Percentiles rank a stretch among this genome's conserved stretches.
phyloP scores from a whole-genome alignment of 2,113 vertebrate genomes.

The Corythaixoides concolor region DNA sequence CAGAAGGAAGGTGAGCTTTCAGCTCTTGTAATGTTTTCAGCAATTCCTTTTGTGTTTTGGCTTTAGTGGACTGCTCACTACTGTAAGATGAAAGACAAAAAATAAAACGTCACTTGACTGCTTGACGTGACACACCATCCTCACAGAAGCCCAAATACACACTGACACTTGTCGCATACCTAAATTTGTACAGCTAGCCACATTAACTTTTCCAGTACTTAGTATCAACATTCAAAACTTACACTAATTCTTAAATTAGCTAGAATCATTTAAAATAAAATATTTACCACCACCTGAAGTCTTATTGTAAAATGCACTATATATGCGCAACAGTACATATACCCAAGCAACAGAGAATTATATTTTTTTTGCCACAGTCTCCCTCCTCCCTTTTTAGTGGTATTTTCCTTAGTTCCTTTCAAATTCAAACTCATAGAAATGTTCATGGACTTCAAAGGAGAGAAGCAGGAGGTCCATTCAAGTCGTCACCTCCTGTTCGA shows the following conservation, averaged over 20 bases:
- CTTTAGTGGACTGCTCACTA: slow-evolving; percentile 89
- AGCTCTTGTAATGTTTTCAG: slow-evolving; percentile 88
- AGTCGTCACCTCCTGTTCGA: slow-evolving; percentile 43
- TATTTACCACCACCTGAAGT: not conserved
- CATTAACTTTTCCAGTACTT: not conserved
- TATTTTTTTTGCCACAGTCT: not conserved
- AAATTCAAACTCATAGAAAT: slow-evolving; percentile 48
- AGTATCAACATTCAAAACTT: not conserved
- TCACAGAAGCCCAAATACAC: not conserved
- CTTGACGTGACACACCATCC: not conserved
- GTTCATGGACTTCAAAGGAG: slow-evolving; percentile 35
- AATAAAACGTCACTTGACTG: not conserved
- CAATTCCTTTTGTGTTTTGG: slow-evolving; percentile 89
- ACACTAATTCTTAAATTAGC: not conserved
- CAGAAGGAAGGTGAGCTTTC: slow-evolving; percentile 86
- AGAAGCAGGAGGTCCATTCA: slow-evolving; percentile 36
- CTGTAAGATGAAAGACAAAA: slow-evolving; percentile 70
- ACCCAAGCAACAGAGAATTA: not conserved
- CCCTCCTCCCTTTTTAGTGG: not conserved
- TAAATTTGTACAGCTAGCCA: not conserved
- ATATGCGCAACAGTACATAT: not conserved
- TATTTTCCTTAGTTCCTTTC: slow-evolving; percentile 23
- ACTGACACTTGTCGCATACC: not conserved
- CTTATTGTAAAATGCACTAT: not conserved
- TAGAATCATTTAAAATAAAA: not conserved